Base-by-base conservation (phyloP, 2,797 vertebrate genomes). In the Urosaurus nigricauda region DNA sequence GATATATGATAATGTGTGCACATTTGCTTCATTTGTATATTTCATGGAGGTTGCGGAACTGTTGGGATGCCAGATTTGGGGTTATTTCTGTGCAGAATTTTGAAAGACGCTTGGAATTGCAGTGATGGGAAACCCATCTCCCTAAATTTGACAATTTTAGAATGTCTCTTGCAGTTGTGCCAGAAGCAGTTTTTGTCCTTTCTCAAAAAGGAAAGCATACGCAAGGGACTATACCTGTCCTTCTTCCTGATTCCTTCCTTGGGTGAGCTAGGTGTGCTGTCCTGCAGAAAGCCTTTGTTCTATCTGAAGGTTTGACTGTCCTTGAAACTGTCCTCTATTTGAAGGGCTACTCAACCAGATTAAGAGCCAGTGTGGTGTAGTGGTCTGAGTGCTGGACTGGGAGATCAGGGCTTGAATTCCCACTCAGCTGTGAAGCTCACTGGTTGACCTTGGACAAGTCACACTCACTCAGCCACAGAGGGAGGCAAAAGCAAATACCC, bases 131-230 rank as follows among this genome's bases (percentile, higher is more conserved):
- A 68, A 40, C n/a, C 65, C 29, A 32, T 68, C 11, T 32, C 29
- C 11, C 29, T 12, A 68, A 37, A 85, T 2, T 24, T 89, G 88
- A 73, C 86, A n/a, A 81, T 81, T 40, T 53, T 16, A 35, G 7
- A 71, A 6, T 4, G 60, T 85, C 14, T 11, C 29, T 88, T 77
- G 91, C 85, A 83, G 29, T 84, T 77, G 80, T 24, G 87, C 80
- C 47, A 32, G 2, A 21, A 47, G n/a, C 14, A 40, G 60, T 85
- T 9, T 0, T 17, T 83, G 63, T 88, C 90, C 32, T 43, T 53
- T 26, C 82, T 8, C 77, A 7, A 79, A 29, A 74, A 70, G 60
- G 68, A 40, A 29, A 87, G 35, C 84, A 89, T 43, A 75, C 78
- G 5, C 0, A 85, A 71, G n/a, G 68, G 35, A 68, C 26, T 37